phyloP scores from a whole-genome alignment of 1,140 invertebrate genomes.

The Oreohelix idahoensis region DNA sequence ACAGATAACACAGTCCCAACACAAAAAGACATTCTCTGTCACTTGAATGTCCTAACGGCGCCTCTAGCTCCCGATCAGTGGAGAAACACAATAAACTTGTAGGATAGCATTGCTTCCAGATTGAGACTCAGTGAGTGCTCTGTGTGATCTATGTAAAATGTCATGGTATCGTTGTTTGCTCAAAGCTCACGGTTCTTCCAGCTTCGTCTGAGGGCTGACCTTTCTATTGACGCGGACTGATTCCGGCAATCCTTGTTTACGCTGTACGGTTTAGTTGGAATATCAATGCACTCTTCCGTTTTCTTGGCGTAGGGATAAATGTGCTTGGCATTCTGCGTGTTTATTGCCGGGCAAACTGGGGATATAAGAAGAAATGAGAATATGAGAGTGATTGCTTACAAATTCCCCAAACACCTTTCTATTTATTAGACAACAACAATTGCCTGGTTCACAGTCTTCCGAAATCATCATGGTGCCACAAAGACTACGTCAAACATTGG shows the following conservation, averaged over 20 bases:
- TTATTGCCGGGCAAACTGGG: conserved; percentile 15
- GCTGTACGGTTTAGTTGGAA: conserved; percentile 6
- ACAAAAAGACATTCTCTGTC: background rate
- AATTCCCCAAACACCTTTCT: conserved; percentile 11
- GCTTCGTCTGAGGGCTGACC: background rate
- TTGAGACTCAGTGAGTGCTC: background rate
- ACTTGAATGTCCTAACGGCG: conserved; percentile 7
- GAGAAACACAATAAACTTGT: conserved; percentile 17
- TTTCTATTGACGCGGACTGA: conserved; percentile 26
- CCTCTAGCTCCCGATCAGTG: background rate
- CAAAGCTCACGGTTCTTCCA: background rate
- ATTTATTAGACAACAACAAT: conserved; percentile 19
- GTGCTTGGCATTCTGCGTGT: conserved; percentile 29
- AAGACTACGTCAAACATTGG: background rate
- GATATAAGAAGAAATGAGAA: conserved; percentile 24
- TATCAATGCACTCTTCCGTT: conserved; percentile 33
- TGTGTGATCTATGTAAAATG: conserved; percentile 33
- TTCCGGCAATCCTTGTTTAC: conserved; percentile 16
- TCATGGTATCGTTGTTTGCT: conserved; percentile 5
- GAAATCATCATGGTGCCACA: background rate
- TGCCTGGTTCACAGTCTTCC: background rate
- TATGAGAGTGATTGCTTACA: conserved; percentile 14
- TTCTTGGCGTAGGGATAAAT: background rate
- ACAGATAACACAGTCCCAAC: background rate
- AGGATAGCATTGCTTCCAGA: conserved; percentile 17